Conservation (phyloP, 1,140 invertebrate species). For the Sminthurides bifidus region DNA sequence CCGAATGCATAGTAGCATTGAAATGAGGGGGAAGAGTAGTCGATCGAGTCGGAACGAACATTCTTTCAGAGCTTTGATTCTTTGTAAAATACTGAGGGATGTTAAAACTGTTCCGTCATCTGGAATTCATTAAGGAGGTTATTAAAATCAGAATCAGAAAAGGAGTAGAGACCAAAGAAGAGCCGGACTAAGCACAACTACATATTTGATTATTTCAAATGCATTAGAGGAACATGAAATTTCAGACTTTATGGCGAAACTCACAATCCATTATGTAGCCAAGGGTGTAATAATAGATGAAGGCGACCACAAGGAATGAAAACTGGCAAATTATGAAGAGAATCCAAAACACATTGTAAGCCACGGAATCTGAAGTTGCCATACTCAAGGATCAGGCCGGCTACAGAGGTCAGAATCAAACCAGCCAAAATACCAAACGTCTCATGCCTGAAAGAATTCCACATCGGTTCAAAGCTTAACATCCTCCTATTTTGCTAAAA, state of each 20-base stretch:
- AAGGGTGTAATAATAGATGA: constrained; percentile 19
- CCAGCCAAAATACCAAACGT: constrained; percentile 24
- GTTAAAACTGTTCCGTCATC: background rate
- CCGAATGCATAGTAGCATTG: constrained; percentile 14
- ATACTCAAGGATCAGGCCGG: constrained; percentile 24
- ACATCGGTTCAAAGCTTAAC: background rate
- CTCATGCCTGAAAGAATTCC: constrained; percentile 14
- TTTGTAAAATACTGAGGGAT: background rate
- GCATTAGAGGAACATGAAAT: no score
- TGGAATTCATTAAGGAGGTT: background rate
- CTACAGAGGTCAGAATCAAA: constrained; percentile 16
- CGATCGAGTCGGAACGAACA: constrained; percentile 17
- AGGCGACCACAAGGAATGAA: constrained; percentile 6
- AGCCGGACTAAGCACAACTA: background rate
- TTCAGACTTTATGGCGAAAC: background rate
- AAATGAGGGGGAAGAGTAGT: constrained; percentile 18
- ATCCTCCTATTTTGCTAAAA: background rate
- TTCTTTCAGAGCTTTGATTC: constrained; percentile 1
- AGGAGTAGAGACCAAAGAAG: background rate
- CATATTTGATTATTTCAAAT: background rate
- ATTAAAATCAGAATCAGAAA: background rate
- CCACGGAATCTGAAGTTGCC: background rate
- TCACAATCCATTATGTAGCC: constrained; percentile 25
- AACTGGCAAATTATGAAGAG: constrained; percentile 16
- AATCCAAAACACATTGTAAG: constrained; percentile 12